Evolutionary conservation across 1,140 invertebrate species (phyloP).

Genomic region (Phymastichus coffea): DNA sequence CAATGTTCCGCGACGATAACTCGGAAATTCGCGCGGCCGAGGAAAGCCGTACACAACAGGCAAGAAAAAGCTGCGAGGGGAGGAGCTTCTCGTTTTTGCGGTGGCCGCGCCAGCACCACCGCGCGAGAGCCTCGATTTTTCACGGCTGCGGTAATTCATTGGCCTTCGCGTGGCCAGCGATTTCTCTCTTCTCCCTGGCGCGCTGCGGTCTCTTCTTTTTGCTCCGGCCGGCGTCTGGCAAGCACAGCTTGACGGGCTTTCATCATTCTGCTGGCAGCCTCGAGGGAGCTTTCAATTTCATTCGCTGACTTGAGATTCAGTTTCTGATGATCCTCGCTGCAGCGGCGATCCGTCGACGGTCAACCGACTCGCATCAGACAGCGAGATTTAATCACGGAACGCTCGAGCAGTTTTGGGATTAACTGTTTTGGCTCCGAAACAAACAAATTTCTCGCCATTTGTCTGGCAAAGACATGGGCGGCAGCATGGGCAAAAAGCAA

Average conservation of each 20-base stretch:
- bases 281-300: no score
- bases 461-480: neutral
- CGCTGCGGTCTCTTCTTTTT: no score
- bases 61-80: neutral
- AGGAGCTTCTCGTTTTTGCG: neutral
- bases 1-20: conserved; percentile 35
- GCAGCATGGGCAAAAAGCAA: neutral
- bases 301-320: no score
- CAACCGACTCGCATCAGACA: neutral
- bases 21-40: conserved; percentile 33
- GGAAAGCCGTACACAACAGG: neutral
- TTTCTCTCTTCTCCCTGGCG: neutral
- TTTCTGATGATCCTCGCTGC: no score
- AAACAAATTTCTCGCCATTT: conserved; percentile 9
- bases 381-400: conserved; percentile 1
- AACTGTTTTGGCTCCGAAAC: no score
- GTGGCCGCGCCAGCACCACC: neutral
- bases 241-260: no score
- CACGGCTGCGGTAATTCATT: conserved; percentile 12
- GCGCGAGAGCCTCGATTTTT: conserved; percentile 10
- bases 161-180: neutral
- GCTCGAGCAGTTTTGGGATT: no score
- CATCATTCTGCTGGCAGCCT: no score
- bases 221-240: no score
- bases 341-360: no score